Percentiles rank a stretch among this genome's conserved stretches.
These are phyloP conservation scores for Enteromius treurensis DNA, from an alignment of 2,797 vertebrate genomes.

Conservation along the genomic window DNA sequence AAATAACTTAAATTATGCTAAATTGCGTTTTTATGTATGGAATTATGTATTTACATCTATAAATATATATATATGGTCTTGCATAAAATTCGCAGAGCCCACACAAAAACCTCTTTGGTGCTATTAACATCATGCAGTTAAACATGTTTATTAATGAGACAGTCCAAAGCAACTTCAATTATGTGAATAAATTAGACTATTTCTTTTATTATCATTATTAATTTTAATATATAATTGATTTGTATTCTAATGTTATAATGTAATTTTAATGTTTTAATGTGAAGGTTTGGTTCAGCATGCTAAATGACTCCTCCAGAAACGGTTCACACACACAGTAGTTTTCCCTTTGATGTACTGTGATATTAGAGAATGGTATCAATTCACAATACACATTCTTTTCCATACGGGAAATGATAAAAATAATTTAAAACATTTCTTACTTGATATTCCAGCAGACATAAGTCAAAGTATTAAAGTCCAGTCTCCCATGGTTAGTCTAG, in stretches of 20 bases:
- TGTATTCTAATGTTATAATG: neutral
- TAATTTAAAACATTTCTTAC: conserved; percentile 52
- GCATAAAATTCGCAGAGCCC: neutral
- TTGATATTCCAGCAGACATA: conserved; percentile 39
- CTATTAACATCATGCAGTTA: neutral
- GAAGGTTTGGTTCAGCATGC: conserved; percentile 7
- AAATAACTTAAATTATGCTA: neutral
- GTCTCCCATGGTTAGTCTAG: conserved; percentile 49
- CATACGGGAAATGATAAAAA: conserved; percentile 53
- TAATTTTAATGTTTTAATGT: conserved; percentile 7
- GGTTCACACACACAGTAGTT: conserved; percentile 30
- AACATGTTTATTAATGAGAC: neutral
- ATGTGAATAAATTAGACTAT: neutral
- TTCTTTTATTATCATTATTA: neutral
- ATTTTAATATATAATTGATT: neutral
- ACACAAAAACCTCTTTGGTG: neutral
- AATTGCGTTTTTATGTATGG: neutral
- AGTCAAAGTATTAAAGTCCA: conserved; percentile 51
- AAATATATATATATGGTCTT: neutral
- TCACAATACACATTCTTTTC: conserved; percentile 50
- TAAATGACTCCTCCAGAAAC: conserved; percentile 3
- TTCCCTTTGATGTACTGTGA: conserved; percentile 50
- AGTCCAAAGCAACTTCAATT: neutral
- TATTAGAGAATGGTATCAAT: conserved; percentile 48
- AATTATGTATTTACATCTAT: neutral